A percentile compares a stretch with the other conserved stretches of the same genome.
Conservation (phyloP, 2,888 invertebrate genomes). For the Ophion costatus region DNA sequence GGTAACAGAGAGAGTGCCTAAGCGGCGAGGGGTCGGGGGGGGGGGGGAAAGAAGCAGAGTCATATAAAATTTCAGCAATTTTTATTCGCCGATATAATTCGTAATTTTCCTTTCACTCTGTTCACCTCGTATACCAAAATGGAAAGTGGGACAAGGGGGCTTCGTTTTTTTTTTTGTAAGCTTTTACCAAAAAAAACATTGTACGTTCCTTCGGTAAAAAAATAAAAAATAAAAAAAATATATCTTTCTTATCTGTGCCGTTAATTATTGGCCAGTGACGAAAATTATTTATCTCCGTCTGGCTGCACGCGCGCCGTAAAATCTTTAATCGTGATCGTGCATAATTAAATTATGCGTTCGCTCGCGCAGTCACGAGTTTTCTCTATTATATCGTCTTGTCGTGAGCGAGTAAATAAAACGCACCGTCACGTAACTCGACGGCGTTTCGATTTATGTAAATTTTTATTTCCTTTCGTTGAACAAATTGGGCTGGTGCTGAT, state of each 20-base stretch:
- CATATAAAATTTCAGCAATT: too few species aligned
- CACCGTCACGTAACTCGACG: slow-evolving; percentile 8
- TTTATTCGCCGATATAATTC: not conserved
- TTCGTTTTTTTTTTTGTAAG: not conserved
- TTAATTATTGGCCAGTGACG: slow-evolving; percentile 21
- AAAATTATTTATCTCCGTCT: slow-evolving; percentile 3
- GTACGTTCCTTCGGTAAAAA: not conserved
- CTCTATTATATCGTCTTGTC: slow-evolving; percentile 7
- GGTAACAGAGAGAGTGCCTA: slow-evolving; percentile 28
- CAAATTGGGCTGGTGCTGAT: not conserved
- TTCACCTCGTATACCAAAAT: not conserved
- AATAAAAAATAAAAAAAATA: slow-evolving; percentile 3
- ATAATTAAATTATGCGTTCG: slow-evolving; percentile 35
- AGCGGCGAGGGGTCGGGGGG: too few species aligned
- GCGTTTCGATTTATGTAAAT: slow-evolving; percentile 3
- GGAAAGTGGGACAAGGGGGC: slow-evolving; percentile 12
- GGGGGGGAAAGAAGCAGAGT: too few species aligned
- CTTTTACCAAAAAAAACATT: not conserved
- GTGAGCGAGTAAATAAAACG: slow-evolving; percentile 11
- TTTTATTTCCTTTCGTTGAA: not conserved
- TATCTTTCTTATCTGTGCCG: slow-evolving; percentile 3
- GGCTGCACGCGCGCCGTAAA: not conserved
- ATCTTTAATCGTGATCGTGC: slow-evolving; percentile 4
- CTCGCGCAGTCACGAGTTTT: slow-evolving; percentile 24
- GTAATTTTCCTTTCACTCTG: not conserved